These are phyloP conservation scores for Pangasius macronema DNA, from an alignment of 2,797 vertebrate genomes.

Conservation along the genomic window DNA sequence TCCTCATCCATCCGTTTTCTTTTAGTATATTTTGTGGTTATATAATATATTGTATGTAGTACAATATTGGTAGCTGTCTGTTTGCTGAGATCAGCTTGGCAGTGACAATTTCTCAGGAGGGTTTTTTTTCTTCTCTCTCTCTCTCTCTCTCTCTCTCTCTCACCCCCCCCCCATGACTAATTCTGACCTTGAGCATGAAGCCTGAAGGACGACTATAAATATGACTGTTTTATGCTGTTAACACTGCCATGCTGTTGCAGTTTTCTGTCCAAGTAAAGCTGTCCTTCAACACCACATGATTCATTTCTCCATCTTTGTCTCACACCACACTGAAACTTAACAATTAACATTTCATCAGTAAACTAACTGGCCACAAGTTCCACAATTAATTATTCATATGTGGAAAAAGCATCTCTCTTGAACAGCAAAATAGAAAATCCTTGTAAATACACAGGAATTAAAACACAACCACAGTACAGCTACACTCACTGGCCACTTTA, in stretches of 20 bases:
- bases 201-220: slow-evolving; percentile 29
- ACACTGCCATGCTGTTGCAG: slow-evolving; percentile 20
- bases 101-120: neutral
- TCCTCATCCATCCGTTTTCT: neutral
- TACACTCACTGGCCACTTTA: neutral
- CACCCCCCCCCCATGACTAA: slow-evolving; percentile 20
- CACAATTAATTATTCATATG: neutral
- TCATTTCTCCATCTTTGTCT: slow-evolving; percentile 12
- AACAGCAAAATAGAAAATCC: neutral
- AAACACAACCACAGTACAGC: neutral
- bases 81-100: slow-evolving; percentile 49
- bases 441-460: neutral
- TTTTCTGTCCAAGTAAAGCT: slow-evolving; percentile 20
- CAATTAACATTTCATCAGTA: neutral
- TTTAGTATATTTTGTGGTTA: neutral
- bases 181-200: slow-evolving; percentile 39
- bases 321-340: neutral
- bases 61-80: slow-evolving; percentile 68
- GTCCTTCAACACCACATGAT: slow-evolving; percentile 29
- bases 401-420: neutral
- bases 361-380: neutral
- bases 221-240: slow-evolving; percentile 14
- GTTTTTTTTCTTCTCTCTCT: neutral
- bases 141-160: no score
- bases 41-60: slow-evolving; percentile 38